Base-by-base conservation (phyloP, 1,140 invertebrate species). In the Chionoecetes opilio region DNA sequence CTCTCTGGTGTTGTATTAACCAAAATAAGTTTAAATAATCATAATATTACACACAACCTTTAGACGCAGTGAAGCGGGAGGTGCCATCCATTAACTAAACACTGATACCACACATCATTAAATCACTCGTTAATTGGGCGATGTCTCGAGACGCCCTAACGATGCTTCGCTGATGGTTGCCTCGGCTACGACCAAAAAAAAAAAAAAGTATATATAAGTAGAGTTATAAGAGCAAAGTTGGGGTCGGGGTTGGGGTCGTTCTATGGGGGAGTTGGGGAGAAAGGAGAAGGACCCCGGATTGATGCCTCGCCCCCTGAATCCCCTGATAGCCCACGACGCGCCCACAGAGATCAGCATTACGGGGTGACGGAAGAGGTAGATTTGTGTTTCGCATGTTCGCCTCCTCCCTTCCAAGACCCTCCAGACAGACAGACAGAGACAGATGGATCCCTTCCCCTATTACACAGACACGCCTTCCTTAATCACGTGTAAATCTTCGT, bases 81-180 rank as follows among this genome's bases (percentile, higher is more conserved):
- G 89, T 75, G 89, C 75, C 53, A 91, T 91, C 89, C 89, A 75
- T 75, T 91, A 91, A 35, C 63, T 21, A 63, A 34, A 75, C 35
- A 91, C 35, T 63, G 46, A 63, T 91, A 91, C 41, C 46, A 75
- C 46, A 75, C 89, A 91, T n/a, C n/a, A 91, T 91, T 91, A 91
- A 91, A 91, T 91, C 89, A 91, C 35, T 46, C 89, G 46, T 75
- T 91, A 91, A 91, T 63, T 75, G 31, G 35, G 32, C 31, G 46
- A 31, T 91, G 89, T 75, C 89, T 91, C 31, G 87, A n/a, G 34
- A 11, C 31, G 14, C 31, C 41, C 46, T 63, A 46, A 91, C 89
- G 89, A 91, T 53, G 35, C 35, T 75, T 91, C 89, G 2, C 46
- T 91, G 89, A 91, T 91, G 63, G 89, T 8, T 14, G 89, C 17